Evolutionary conservation across 2,888 invertebrate genomes (phyloP).

Genomic region (Athrips mouffetella): DNA sequence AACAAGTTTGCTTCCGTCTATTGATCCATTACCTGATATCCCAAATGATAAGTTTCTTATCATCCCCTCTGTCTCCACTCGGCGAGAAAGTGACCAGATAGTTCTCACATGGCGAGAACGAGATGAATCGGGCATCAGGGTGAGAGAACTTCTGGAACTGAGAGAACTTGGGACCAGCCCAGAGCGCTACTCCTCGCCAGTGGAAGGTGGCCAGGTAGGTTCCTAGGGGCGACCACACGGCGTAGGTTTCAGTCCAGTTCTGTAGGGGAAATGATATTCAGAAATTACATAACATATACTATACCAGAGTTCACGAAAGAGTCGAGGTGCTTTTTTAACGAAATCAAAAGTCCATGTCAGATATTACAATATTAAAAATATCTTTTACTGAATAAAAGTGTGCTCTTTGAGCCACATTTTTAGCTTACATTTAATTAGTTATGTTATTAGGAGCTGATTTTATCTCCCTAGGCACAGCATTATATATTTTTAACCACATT

Average conservation of each 20-base stretch:
- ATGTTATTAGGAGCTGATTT: too few relatives aligned
- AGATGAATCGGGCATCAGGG: conserved; percentile 94
- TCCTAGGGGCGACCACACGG: conserved; percentile 98
- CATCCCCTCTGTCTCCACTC: conserved; percentile 83
- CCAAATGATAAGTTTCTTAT: conserved; percentile 95
- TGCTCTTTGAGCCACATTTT: too few relatives aligned
- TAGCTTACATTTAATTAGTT: too few relatives aligned
- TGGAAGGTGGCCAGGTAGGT: conserved; percentile 98
- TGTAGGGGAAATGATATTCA: conserved; percentile 41
- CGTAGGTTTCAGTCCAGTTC: conserved; percentile 97
- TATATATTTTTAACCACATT: too few relatives aligned
- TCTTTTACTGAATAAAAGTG: too few relatives aligned
- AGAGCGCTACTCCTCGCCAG: conserved; percentile 95
- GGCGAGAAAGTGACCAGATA: conserved; percentile 97
- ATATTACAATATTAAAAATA: too few relatives aligned
- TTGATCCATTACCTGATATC: conserved; percentile 84
- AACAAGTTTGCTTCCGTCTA: too few relatives aligned
- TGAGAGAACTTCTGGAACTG: conserved; percentile 96
- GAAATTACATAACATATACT: background rate
- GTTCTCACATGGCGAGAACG: conserved; percentile 98
- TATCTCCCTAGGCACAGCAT: too few relatives aligned
- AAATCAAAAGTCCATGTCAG: too few relatives aligned
- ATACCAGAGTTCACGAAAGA: background rate
- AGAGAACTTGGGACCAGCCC: conserved; percentile 96
- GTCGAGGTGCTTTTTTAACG: too few relatives aligned